Conservation (phyloP, 2,797 vertebrate genomes). For the Iguana delicatissima region DNA sequence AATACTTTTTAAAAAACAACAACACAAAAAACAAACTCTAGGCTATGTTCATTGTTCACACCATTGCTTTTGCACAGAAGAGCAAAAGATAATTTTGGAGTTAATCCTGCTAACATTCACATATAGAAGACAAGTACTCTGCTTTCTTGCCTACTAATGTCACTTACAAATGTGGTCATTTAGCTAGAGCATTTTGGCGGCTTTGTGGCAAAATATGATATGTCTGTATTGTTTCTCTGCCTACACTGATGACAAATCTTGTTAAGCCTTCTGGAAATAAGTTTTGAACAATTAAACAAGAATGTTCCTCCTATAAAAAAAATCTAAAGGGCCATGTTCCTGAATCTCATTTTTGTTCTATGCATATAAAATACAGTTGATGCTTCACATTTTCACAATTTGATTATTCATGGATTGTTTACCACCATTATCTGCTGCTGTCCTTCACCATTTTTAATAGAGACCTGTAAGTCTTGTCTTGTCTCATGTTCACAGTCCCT, state of each 20-base stretch:
- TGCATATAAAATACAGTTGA: background rate
- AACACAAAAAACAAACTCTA: background rate
- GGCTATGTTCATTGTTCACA: background rate
- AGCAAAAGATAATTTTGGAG: background rate
- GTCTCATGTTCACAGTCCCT: no score
- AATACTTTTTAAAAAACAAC: background rate
- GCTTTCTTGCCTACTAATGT: slow-evolving; percentile 9
- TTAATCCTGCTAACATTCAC: background rate
- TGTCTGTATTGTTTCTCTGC: slow-evolving; percentile 10
- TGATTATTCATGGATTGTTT: no score
- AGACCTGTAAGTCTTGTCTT: no score
- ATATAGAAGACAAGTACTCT: background rate
- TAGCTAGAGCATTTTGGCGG: slow-evolving; percentile 27
- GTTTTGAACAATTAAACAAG: slow-evolving; percentile 47
- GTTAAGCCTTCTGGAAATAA: slow-evolving; percentile 50
- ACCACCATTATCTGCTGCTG: no score
- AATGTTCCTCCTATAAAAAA: slow-evolving; percentile 20
- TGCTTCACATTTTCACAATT: no score
- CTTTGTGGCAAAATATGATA: background rate
- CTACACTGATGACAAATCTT: slow-evolving; percentile 36
- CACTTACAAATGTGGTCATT: slow-evolving; percentile 20
- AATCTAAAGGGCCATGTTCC: background rate
- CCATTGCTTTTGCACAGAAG: background rate
- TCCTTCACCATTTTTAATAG: no score
- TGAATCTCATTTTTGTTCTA: background rate